phyloP scores from a whole-genome alignment of 2,888 invertebrate genomes.

The Macaria liturata region DNA sequence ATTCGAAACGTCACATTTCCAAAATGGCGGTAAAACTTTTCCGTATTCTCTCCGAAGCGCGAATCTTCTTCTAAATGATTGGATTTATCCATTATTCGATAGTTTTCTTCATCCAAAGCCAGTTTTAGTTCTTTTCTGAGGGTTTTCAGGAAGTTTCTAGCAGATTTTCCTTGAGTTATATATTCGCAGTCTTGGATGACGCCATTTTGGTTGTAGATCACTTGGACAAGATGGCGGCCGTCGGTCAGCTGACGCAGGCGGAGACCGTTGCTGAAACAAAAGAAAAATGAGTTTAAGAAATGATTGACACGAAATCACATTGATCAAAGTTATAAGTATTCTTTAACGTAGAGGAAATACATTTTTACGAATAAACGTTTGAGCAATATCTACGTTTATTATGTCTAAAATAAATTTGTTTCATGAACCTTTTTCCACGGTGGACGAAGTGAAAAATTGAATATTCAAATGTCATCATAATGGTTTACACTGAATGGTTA shows the following conservation, averaged over 20 bases:
- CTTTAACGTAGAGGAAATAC: too few relatives aligned
- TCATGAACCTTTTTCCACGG: too few relatives aligned
- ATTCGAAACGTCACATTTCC: slow-evolving; percentile 82
- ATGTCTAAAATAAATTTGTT: too few relatives aligned
- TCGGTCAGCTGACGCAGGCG: slow-evolving; percentile 87
- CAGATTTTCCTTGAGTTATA: slow-evolving; percentile 79
- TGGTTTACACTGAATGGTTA: too few relatives aligned
- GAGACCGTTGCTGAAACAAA: slow-evolving; percentile 79
- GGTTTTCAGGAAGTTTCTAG: slow-evolving; percentile 83
- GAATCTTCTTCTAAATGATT: slow-evolving; percentile 40
- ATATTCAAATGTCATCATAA: too few relatives aligned
- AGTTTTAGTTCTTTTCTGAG: slow-evolving; percentile 82
- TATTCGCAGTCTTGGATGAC: slow-evolving; percentile 87
- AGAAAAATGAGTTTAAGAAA: slow-evolving; percentile 24
- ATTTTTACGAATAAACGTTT: too few relatives aligned
- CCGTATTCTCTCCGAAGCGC: slow-evolving; percentile 42
- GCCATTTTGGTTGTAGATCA: slow-evolving; percentile 85
- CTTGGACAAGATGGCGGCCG: slow-evolving; percentile 86
- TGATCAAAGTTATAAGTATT: too few relatives aligned
- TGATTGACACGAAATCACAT: neutral
- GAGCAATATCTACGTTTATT: too few relatives aligned
- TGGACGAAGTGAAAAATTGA: too few relatives aligned
- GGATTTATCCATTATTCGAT: slow-evolving; percentile 54
- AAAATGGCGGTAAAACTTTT: slow-evolving; percentile 69
- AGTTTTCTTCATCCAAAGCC: slow-evolving; percentile 67